Conservation (phyloP, 2,113 vertebrate genomes). For the Rhynchomys soricoides region DNA sequence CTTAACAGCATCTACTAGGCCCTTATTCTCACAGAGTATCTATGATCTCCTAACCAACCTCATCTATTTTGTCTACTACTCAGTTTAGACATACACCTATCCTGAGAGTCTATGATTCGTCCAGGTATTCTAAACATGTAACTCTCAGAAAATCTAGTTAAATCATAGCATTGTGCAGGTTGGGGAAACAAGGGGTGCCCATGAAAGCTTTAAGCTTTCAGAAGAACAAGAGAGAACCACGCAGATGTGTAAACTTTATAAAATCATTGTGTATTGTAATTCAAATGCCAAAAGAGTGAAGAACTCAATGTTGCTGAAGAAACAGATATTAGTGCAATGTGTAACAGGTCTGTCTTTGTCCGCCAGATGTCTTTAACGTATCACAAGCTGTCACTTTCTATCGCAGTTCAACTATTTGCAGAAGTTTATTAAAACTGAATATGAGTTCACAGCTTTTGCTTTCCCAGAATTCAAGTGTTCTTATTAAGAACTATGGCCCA, state of each 20-base stretch:
- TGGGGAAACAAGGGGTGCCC: constrained; percentile 24
- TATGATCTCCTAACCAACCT: not conserved
- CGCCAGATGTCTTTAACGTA: constrained; percentile 82
- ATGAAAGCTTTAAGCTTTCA: constrained; percentile 66
- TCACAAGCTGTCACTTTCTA: constrained; percentile 85
- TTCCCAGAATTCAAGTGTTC: constrained; percentile 75
- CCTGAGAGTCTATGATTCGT: not conserved
- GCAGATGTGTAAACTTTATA: constrained; percentile 83
- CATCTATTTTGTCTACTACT: not conserved
- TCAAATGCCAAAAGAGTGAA: constrained; percentile 85
- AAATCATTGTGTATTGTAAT: constrained; percentile 84
- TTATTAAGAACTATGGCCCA: constrained; percentile 78
- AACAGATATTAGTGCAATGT: constrained; percentile 82
- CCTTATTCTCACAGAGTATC: not conserved
- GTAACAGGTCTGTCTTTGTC: constrained; percentile 85
- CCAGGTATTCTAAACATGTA: constrained; percentile 50
- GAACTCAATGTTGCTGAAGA: constrained; percentile 85
- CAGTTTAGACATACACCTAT: not conserved
- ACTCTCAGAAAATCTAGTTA: constrained; percentile 45
- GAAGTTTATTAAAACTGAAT: constrained; percentile 86
- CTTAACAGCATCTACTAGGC: not conserved
- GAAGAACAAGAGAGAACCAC: constrained; percentile 68
- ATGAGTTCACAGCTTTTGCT: constrained; percentile 84
- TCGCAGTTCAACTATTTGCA: constrained; percentile 84
- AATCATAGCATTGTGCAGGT: constrained; percentile 8